These are phyloP conservation scores for Mormyrus proboscirostris DNA, from an alignment of 2,797 vertebrate species.

Conservation along the genomic window DNA sequence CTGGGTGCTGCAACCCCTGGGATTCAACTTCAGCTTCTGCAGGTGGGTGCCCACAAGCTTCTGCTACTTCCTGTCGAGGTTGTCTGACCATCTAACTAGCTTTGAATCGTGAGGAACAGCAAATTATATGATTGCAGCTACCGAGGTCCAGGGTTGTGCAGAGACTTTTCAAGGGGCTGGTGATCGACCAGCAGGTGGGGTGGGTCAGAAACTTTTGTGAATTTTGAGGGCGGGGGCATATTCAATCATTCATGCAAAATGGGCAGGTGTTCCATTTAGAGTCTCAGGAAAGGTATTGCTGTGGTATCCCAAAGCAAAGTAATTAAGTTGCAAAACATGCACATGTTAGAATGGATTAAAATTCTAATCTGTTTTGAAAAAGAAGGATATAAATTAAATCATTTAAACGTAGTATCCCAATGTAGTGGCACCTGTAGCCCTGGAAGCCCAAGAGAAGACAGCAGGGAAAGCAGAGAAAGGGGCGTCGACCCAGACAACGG, in stretches of 20 bases:
- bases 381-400: neutral
- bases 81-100: neutral
- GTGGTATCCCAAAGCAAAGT: neutral
- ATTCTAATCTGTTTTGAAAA: neutral
- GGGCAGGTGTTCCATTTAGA: neutral
- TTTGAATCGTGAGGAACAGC: neutral
- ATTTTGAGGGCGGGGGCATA: neutral
- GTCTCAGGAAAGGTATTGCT: neutral
- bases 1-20: constrained; percentile 38
- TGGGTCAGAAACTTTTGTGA: neutral
- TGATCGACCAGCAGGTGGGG: neutral
- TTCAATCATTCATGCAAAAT: neutral
- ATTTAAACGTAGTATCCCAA: neutral
- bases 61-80: neutral
- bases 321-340: neutral
- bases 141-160: neutral
- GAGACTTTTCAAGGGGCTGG: neutral
- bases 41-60: constrained; percentile 30
- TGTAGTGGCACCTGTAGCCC: constrained; percentile 33
- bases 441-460: constrained; percentile 10
- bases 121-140: neutral
- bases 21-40: constrained; percentile 34
- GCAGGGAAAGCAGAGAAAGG: neutral
- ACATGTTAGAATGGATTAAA: neutral
- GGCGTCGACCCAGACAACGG: neutral